Percentiles rank a stretch among this genome's conserved stretches.
These are phyloP conservation scores for Salpingus planirostris DNA, from an alignment of 2,888 invertebrate species.

Conservation along the genomic window DNA sequence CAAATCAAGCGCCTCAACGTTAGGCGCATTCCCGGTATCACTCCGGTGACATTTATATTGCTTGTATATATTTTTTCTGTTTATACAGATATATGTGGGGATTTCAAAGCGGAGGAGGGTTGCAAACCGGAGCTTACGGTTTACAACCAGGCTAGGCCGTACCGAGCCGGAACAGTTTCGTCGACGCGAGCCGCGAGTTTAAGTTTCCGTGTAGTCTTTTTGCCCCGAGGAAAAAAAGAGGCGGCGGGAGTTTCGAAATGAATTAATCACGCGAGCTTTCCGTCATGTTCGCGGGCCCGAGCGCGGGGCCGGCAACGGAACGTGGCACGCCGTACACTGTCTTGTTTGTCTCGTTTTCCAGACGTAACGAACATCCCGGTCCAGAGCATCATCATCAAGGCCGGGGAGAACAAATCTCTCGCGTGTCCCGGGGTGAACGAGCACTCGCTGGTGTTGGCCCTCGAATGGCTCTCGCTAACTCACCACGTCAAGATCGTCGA, in stretches of 20 bases:
- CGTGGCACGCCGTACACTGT: constrained; percentile 11
- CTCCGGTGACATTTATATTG: constrained; percentile 14
- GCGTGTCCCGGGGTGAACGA: constrained; percentile 61
- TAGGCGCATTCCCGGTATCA: constrained; percentile 10
- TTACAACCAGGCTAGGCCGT: no score
- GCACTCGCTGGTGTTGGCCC: constrained; percentile 53
- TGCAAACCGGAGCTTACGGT: no score
- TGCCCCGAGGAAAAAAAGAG: no score
- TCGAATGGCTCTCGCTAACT: constrained; percentile 50
- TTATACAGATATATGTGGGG: constrained; percentile 12
- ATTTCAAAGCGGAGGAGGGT: no score
- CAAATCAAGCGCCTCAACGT: constrained; percentile 12
- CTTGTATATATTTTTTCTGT: constrained; percentile 10
- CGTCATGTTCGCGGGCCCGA: constrained; percentile 8
- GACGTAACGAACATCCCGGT: constrained; percentile 52
- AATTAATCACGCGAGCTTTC: constrained; percentile 8
- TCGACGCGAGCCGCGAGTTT: no score
- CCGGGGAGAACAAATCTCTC: constrained; percentile 56
- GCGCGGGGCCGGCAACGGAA: no score
- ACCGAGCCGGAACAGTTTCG: no score
- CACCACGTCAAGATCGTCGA: constrained; percentile 45
- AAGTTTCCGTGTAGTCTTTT: constrained; percentile 1
- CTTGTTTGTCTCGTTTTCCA: constrained; percentile 38
- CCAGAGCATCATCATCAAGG: constrained; percentile 52
- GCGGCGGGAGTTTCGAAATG: no score